Base-by-base conservation (phyloP, 2,113 vertebrate genomes). In the Labeo catla region DNA sequence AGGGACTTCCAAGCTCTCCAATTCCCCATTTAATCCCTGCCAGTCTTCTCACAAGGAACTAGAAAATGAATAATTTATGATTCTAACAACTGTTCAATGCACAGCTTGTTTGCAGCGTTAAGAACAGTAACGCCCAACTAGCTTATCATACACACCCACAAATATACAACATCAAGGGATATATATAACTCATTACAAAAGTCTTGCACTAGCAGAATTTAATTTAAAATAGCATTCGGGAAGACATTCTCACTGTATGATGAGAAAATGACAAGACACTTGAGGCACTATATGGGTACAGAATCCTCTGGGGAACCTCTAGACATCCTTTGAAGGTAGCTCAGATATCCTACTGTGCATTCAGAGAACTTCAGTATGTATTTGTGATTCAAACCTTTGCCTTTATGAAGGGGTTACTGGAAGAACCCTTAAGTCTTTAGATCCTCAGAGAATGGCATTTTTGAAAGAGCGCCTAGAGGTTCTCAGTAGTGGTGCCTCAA, bases 11-110 rank as follows among this genome's bases (percentile, higher is more conserved):
- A 34, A 76, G 23, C 49, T 19, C 49, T 34, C 3, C 3, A 34
- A 76, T 50, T 34, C n/a, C n/a, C n/a, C 8, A 76, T 76, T 76
- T 16, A 76, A 76, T 28, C n/a, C 21, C 6, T 52, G 73, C 52
- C 73, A 28, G 47, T 76, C 74, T n/a, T 50, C 12, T 76, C 23
- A 76, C 13, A 34, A 52, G 74, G 47, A 50, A 50, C 73, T 76
- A 76, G 8, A n/a, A 73, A 76, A 76, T 76, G 0, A 52, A 52
- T 52, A 52, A 76, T 34, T 50, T 28, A 16, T 76, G 3, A 16
- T 76, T 50, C 21, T 50, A n/a, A 28, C 47, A 49, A 36, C 23
- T 16, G n/a, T 28, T 52, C 47, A 52, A 1, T 50, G 21, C n/a
- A 13, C 11, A 34, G 1, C 5, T 10, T 76, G n/a, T 76, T 49